Conservation (phyloP, 2,797 vertebrate species). For the Pagetopsis macropterus region DNA sequence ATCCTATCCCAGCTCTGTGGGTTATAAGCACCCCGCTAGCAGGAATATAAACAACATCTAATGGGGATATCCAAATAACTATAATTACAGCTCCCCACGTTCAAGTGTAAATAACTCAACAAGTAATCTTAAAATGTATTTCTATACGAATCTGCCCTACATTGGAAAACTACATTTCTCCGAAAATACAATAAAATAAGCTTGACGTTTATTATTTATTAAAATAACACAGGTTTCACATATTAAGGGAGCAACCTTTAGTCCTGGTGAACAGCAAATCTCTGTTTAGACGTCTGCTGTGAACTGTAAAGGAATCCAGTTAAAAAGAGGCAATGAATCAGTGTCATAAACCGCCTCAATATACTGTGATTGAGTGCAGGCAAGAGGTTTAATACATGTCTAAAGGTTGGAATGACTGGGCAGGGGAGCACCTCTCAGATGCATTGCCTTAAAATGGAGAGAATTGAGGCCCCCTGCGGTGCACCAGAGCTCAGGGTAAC, state of each 20-base stretch:
- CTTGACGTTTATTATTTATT: neutral
- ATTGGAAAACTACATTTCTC: neutral
- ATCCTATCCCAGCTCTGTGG: constrained; percentile 6
- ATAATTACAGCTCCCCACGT: neutral
- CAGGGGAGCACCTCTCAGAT: constrained; percentile 10
- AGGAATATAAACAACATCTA: constrained; percentile 23
- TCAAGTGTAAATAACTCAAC: constrained; percentile 21
- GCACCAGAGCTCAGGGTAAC: constrained; percentile 24
- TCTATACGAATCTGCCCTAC: neutral
- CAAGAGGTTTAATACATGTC: constrained; percentile 30
- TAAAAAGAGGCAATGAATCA: constrained; percentile 53
- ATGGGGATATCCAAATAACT: neutral
- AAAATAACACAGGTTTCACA: constrained; percentile 5
- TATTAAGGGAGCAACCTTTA: constrained; percentile 5
- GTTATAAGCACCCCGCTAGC: constrained; percentile 1
- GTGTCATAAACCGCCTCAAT: constrained; percentile 54
- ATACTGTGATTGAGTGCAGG: constrained; percentile 57
- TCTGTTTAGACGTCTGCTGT: constrained; percentile 54
- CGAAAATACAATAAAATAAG: neutral
- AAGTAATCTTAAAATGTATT: neutral
- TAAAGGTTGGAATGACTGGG: constrained; percentile 24
- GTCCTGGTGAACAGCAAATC: constrained; percentile 32
- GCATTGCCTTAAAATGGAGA: constrained; percentile 4
- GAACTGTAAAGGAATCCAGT: constrained; percentile 54
- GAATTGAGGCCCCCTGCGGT: constrained; percentile 35